A percentile compares a stretch with the other conserved stretches of the same genome.
phyloP scores from a whole-genome alignment of 1,140 invertebrate genomes.

The Lepidurus packardi region DNA sequence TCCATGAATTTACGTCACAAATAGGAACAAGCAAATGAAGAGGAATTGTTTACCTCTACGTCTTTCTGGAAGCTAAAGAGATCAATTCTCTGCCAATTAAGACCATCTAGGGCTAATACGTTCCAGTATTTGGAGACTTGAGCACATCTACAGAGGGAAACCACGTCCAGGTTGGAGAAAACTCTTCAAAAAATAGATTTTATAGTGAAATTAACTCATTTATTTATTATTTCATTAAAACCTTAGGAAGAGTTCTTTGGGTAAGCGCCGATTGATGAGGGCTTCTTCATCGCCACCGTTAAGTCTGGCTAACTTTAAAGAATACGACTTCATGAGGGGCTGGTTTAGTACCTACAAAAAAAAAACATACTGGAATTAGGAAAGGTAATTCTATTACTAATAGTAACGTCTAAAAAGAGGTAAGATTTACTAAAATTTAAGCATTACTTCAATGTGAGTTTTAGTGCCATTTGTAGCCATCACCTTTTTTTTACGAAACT shows the following conservation, averaged over 20 bases:
- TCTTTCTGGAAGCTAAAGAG: slow-evolving; percentile 97
- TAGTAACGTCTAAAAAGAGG: not conserved
- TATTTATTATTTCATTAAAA: slow-evolving; percentile 39
- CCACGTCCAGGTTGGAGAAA: slow-evolving; percentile 96
- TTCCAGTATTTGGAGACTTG: slow-evolving; percentile 97
- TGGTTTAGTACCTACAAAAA: not conserved
- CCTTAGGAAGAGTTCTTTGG: slow-evolving; percentile 87
- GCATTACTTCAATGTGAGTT: slow-evolving; percentile 13
- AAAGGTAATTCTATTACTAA: too few species aligned
- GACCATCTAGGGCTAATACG: slow-evolving; percentile 92
- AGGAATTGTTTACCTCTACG: slow-evolving; percentile 70
- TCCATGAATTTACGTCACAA: slow-evolving; percentile 2
- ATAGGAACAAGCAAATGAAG: not conserved
- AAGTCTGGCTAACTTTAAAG: slow-evolving; percentile 30
- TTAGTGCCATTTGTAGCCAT: slow-evolving; percentile 19
- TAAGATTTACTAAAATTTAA: not conserved
- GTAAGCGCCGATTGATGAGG: slow-evolving; percentile 91
- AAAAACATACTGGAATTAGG: too few species aligned
- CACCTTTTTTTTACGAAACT: slow-evolving; percentile 13
- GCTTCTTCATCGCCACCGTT: slow-evolving; percentile 60
- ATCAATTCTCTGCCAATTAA: slow-evolving; percentile 98
- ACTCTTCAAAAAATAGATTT: slow-evolving; percentile 57
- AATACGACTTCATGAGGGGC: slow-evolving; percentile 32
- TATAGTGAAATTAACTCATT: too few species aligned
- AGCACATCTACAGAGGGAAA: slow-evolving; percentile 94